phyloP scores from a whole-genome alignment of 2,888 invertebrate species.

The Synergus umbraculus region DNA sequence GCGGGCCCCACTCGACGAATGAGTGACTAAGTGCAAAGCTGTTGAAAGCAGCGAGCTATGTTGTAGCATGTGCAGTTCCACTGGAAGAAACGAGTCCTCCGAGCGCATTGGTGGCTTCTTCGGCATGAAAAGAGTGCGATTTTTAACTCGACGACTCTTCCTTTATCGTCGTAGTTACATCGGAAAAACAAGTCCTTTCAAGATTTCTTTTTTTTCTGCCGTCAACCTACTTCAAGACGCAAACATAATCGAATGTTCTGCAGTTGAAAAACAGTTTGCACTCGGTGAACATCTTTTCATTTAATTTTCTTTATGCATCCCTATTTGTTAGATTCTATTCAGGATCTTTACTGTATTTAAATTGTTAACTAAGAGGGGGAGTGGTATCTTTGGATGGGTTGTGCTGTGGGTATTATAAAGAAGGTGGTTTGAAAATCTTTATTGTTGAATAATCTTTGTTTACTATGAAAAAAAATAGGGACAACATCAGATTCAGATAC shows the following conservation, averaged over 20 bases:
- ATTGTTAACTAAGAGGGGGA: background rate
- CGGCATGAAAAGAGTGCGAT: constrained; percentile 64
- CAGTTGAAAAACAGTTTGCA: background rate
- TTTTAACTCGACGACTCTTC: constrained; percentile 62
- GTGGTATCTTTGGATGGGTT: background rate
- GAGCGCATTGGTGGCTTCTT: constrained; percentile 57
- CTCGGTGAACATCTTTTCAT: constrained; percentile 33
- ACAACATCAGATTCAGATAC: too few relatives aligned
- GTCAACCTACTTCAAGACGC: constrained; percentile 28
- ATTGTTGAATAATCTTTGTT: too few relatives aligned
- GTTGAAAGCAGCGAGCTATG: constrained; percentile 58
- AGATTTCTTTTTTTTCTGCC: background rate
- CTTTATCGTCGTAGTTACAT: constrained; percentile 51
- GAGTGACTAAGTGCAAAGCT: constrained; percentile 56
- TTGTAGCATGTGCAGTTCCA: constrained; percentile 51
- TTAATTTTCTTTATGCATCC: background rate
- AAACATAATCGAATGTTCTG: constrained; percentile 23
- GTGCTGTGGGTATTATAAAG: background rate
- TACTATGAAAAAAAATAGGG: too few relatives aligned
- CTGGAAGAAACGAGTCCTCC: constrained; percentile 36
- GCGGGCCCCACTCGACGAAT: constrained; percentile 54
- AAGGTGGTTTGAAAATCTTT: background rate
- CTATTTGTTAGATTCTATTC: background rate
- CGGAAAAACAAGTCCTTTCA: constrained; percentile 10
- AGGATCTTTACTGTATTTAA: background rate